phyloP scores from a whole-genome alignment of 1,140 invertebrate genomes.

The Solen grandis region DNA sequence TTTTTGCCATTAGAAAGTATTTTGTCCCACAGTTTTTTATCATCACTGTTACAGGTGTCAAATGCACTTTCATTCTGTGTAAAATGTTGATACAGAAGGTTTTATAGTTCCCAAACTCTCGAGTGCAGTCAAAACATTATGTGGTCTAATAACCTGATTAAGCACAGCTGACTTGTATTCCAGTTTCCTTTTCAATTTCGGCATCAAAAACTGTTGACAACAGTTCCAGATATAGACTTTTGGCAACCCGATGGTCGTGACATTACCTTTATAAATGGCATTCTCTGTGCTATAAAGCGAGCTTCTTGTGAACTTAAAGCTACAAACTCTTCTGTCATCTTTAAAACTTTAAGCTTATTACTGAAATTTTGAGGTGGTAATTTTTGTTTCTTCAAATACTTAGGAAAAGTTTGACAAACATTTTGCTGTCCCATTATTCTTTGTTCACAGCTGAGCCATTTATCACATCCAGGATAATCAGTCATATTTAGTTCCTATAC shows the following conservation, averaged over 20 bases:
- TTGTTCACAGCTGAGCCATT: background rate
- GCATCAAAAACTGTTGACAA: conserved; percentile 32
- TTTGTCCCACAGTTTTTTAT: conserved; percentile 6
- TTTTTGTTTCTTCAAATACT: background rate
- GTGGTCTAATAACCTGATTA: conserved; percentile 26
- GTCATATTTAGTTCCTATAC: conserved; percentile 11
- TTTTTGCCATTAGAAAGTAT: background rate
- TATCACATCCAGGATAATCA: conserved; percentile 16
- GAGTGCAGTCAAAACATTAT: conserved; percentile 4
- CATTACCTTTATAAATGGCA: conserved; percentile 29
- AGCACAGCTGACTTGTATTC: conserved; percentile 19
- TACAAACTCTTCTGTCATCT: conserved; percentile 9
- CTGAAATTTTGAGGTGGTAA: conserved; percentile 33
- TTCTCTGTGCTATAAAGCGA: conserved; percentile 22
- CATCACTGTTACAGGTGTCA: background rate
- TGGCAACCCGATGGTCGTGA: conserved; percentile 17
- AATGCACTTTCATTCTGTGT: background rate
- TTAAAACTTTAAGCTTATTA: conserved; percentile 24
- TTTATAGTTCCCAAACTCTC: background rate
- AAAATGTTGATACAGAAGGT: conserved; percentile 12
- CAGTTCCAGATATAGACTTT: conserved; percentile 25
- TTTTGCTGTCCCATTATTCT: background rate
- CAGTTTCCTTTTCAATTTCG: conserved; percentile 33
- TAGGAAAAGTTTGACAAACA: conserved; percentile 5
- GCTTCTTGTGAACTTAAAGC: conserved; percentile 13